A percentile compares a stretch with the other conserved stretches of the same genome.
These are phyloP conservation scores for Epinephelus awoara DNA, from an alignment of 2,797 vertebrate genomes.

Conservation along the genomic window DNA sequence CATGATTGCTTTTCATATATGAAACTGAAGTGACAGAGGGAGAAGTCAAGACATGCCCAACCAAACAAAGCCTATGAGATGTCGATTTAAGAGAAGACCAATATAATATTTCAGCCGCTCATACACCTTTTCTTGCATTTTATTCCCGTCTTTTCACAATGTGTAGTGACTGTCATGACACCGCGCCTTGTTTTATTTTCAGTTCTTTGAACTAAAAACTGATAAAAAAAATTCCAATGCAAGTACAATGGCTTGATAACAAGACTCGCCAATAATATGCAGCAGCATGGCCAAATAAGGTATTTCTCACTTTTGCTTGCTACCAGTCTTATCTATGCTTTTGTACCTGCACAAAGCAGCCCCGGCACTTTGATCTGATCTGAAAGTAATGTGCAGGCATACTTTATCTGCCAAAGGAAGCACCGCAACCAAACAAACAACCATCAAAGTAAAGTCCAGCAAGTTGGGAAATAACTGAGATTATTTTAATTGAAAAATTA, in stretches of 20 bases:
- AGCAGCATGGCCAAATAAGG: conserved; percentile 13
- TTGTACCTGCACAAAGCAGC: conserved; percentile 61
- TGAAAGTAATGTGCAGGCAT: conserved; percentile 52
- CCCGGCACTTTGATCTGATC: conserved; percentile 63
- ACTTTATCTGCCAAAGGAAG: conserved; percentile 53
- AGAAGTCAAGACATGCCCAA: conserved; percentile 40
- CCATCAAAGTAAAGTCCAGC: conserved; percentile 63
- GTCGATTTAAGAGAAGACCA: conserved; percentile 46
- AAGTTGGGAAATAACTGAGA: conserved; percentile 53
- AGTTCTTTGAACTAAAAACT: conserved; percentile 29
- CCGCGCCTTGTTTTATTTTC: conserved; percentile 25
- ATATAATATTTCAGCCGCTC: conserved; percentile 32
- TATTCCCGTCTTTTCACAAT: conserved; percentile 17
- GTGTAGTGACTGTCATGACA: conserved; percentile 17
- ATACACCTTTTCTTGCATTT: conserved; percentile 2
- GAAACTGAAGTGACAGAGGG: conserved; percentile 31
- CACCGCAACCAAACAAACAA: conserved; percentile 57
- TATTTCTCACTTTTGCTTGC: conserved; percentile 36
- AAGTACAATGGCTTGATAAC: conserved; percentile 27
- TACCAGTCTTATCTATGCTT: conserved; percentile 60
- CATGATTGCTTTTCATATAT: conserved; percentile 40
- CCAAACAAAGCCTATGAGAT: conserved; percentile 36
- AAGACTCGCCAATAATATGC: conserved; percentile 21
- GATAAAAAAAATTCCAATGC: conserved; percentile 8
- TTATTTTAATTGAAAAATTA: conserved; percentile 75